Base-by-base conservation (phyloP, 2,888 invertebrate genomes). In the Germaria angustata region DNA sequence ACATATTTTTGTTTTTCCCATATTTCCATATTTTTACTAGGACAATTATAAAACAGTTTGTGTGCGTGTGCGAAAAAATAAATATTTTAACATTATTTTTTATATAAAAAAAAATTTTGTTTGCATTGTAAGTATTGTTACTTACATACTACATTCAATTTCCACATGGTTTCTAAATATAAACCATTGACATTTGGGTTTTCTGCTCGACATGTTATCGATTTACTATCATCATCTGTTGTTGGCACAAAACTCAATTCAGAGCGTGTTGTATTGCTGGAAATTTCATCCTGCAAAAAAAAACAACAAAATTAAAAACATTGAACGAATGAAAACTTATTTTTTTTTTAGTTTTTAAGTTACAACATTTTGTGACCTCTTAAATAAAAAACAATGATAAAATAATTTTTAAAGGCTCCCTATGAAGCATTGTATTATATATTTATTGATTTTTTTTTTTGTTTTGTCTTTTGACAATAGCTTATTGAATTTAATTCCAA, bases 71-170 rank as follows among this genome's bases (percentile, higher is more conserved):
- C 6, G 28, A 28, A 28, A 20, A 5, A 55, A 22, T 22, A 65
- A 22, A 34, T 20, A n/a, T 15, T 51, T 1, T 8, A 15, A 61
- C 9, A 7, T n/a, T 39, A 2, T 32, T 32, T 44, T 44, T 63
- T 24, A 15, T 22, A 2, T 20, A 44, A 32, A 15, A 53, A 36
- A 20, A 13, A 34, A 20, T 2, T 49, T 20, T 69, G 20, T 17
- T 22, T 3, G 36, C 36, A 51, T 51, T 41, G 5, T 63, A 15
- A 9, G 1, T 65, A 13, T 53, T 69, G 5, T 76, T 92, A 96
- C 97, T 96, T 92, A 97, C 97, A 97, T 86, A 97, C 96, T 88
- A 97, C 96, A 92, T 95, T 95, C 90, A 97, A 95, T 90, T 94
- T 95, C 96, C 96, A 97, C 71, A 95, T 94, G 86, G 96, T 95